phyloP scores from a whole-genome alignment of 2,113 vertebrate species.

The Sterna hirundo region DNA sequence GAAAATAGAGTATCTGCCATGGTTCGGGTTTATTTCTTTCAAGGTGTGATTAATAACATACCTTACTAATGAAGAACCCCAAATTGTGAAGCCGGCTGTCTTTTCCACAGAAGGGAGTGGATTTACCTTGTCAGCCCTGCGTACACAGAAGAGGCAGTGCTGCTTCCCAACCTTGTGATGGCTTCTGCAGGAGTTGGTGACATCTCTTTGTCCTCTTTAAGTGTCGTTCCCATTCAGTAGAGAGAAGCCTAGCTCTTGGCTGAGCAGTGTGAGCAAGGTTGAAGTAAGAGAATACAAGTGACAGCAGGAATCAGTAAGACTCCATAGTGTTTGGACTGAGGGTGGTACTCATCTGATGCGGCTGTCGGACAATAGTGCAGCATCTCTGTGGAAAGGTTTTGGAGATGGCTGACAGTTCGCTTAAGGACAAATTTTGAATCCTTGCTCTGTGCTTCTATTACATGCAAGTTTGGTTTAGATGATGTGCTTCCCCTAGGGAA shows the following conservation, averaged over 20 bases:
- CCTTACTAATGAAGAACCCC: not conserved
- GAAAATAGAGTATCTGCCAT: not conserved
- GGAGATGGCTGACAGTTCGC: not conserved
- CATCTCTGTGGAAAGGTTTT: not conserved
- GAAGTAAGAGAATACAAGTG: not conserved
- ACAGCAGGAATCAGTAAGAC: not conserved
- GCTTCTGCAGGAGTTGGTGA: not conserved
- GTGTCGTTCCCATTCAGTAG: not conserved
- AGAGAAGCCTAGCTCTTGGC: not conserved
- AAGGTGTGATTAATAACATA: not conserved
- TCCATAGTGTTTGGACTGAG: not conserved
- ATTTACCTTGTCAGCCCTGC: not conserved
- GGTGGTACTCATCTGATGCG: not conserved
- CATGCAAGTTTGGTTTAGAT: not conserved
- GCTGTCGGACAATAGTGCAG: accelerated
- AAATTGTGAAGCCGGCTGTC: not conserved
- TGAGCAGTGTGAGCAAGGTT: not conserved
- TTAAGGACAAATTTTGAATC: not conserved
- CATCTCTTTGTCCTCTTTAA: not conserved
- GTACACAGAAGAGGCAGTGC: not conserved
- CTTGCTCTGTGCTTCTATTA: not conserved
- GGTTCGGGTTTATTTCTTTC: not conserved
- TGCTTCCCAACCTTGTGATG: not conserved
- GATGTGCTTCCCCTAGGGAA: not conserved
- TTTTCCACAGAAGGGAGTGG: not conserved